Evolutionary conservation across 2,797 vertebrate species (phyloP), one percentile per base, ranked within the genome.

Genomic region (Spheniscus humboldti): DNA sequence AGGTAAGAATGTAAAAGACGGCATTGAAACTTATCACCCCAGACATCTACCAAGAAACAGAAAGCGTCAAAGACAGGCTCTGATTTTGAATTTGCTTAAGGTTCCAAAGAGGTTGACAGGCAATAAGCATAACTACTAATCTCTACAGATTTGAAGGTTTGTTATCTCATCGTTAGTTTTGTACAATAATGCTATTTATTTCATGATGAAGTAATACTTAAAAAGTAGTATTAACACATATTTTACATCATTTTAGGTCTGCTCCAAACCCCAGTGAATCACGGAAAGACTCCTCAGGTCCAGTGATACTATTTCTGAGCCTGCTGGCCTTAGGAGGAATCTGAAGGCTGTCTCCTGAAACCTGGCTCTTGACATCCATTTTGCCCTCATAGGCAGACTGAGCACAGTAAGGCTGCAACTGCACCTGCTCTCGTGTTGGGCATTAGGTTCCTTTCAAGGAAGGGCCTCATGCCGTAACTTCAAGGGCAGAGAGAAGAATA

Each of bases 221-320:
- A 48, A 18, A 41, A 55, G 30, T 41, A 43, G 15, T 8, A 23
- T 27, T 74, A 63, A 79, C 0, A 0, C 3, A 1, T 30, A 1
- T 76, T 84, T 50, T 2, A 39, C 15, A 73, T 35, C 10, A 35
- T 63, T 94, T 84, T 47, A 87, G 15, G 24, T 67, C 56, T 84
- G 35, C n/a, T 86, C 41, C 72, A 56, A 91, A 73, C 5, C 11
- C 50, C 75, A 71, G 17, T 23, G 11, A 60, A 81, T 48, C 41
- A 66, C 2, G 0, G 37, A 64, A 92, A 66, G 71, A 62, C n/a
- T 85, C n/a, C 59, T 67, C 50, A 31, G 30, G 52, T 77, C 48
- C 18, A 86, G 64, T 5, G 23, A 74, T 23, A 23, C 3, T 47
- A 33, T 7, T 88, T 56, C 24, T 25, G 55, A 53, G 43, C 41